Conservation (phyloP, 2,113 vertebrate genomes). For the Pica pica region DNA sequence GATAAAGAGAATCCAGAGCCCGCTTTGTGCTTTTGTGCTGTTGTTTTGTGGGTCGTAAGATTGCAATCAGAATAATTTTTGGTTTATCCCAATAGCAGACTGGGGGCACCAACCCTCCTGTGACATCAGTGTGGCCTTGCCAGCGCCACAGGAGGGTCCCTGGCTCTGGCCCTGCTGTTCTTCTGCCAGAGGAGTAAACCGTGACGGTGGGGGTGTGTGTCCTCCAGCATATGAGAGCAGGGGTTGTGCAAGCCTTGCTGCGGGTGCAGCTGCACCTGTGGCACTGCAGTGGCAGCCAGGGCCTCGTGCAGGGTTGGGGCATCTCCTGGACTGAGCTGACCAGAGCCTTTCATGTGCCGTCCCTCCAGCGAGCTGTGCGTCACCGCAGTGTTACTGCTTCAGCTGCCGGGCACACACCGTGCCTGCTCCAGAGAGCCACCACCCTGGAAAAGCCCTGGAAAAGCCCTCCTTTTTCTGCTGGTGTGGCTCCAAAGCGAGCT, state of each 20-base stretch:
- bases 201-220: not conserved
- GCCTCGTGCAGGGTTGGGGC: not conserved
- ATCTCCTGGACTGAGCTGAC: not conserved
- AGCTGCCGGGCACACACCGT: rapidly evolving
- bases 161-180: not conserved
- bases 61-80: not conserved
- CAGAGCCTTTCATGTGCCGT: not conserved
- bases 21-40: not conserved
- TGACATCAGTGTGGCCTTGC: not conserved
- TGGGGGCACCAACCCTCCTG: not conserved
- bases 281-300: not conserved
- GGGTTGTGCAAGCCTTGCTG: not conserved
- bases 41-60: not conserved
- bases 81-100: not conserved
- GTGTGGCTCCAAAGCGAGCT: not conserved
- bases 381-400: not conserved
- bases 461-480: not conserved
- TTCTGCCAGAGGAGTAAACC: not conserved
- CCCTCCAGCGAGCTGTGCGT: not conserved
- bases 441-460: not conserved
- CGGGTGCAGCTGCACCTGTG: not conserved
- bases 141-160: not conserved
- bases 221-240: rapidly evolving
- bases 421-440: not conserved
- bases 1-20: not conserved